Evolutionary conservation across 2,113 vertebrate species (phyloP), one percentile per base, ranked within the genome.

Genomic region (Cyanocitta stelleri): DNA sequence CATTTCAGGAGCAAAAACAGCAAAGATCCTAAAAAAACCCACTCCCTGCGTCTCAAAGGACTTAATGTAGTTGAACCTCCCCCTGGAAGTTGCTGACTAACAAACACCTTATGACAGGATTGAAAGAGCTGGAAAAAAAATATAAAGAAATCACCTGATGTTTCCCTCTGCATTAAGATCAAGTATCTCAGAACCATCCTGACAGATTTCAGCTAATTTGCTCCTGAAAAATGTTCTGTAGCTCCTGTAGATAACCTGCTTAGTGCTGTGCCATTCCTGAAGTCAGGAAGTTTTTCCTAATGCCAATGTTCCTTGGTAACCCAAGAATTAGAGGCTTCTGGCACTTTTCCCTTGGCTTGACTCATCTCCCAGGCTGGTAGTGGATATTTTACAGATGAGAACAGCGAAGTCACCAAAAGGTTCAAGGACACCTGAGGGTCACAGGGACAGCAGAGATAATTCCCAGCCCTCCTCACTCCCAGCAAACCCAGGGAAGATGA

Each of bases 71-170:
- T 77, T 88, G 44, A 92, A 71, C 58, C 75, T 94, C 71, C 59
- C 33, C 2, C 88, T 78, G 82, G 61, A 85, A 90, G 88, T 3
- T 95, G 87, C 90, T 93, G 94, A 93, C 64, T 83, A 91, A 77
- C 16, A 66, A 89, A 77, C 76, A 90, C 72, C 90, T 90, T 29
- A 32, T 16, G 61, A 83, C 2, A 59, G n/a, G 73, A 44, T 1
- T 51, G 78, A 72, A 91, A 49, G 48, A 90, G 59, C 46, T 75
- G 72, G 73, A 48, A 89, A 89, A 89, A 41, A 55, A 84, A 90
- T 1, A 12, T 51, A 41, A 80, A 87, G 63, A 22, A 46, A 64
- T 87, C 84, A 90, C 56, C 69, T 49, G 89, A 81, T 35, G 56
- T 80, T 89, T 78, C 55, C 59, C 39, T 51, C 59, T 77, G 83